phyloP scores from a whole-genome alignment of 2,113 vertebrate genomes.

The Rhadina sibilatrix region DNA sequence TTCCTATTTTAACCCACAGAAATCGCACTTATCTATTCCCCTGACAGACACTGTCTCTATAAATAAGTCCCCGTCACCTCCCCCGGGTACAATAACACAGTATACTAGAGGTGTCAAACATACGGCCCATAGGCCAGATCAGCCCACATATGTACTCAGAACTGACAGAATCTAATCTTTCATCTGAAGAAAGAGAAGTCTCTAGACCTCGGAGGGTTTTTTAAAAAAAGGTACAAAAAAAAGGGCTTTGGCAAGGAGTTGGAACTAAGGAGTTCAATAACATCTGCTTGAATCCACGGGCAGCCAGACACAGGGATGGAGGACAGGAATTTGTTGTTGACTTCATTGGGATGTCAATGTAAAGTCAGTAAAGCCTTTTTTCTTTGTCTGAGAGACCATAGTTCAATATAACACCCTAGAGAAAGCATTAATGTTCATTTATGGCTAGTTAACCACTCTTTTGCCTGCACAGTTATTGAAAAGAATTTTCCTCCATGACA shows the following conservation, averaged over 20 bases:
- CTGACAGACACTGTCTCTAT: slow-evolving; percentile 69
- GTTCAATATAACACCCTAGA: background rate
- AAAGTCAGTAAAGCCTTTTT: background rate
- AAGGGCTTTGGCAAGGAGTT: background rate
- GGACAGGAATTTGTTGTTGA: background rate
- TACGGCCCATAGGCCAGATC: slow-evolving; percentile 70
- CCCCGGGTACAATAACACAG: slow-evolving; percentile 67
- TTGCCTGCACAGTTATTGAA: background rate
- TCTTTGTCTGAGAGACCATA: background rate
- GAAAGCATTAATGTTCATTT: background rate
- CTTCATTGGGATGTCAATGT: background rate
- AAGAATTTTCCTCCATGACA: background rate
- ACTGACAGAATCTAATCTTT: slow-evolving; percentile 64
- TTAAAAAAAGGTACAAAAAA: background rate
- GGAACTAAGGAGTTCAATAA: background rate
- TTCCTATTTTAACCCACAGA: slow-evolving; percentile 47
- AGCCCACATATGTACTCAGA: slow-evolving; percentile 68
- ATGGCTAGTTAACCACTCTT: background rate
- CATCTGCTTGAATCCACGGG: background rate
- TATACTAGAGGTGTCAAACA: slow-evolving; percentile 69
- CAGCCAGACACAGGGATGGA: background rate
- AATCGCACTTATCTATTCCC: slow-evolving; percentile 41
- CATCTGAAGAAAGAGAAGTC: slow-evolving; percentile 36
- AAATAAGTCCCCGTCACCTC: slow-evolving; percentile 65
- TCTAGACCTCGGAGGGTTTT: slow-evolving; percentile 31